Conservation (phyloP, 2,113 vertebrate species). For the Donacobius atricapilla region DNA sequence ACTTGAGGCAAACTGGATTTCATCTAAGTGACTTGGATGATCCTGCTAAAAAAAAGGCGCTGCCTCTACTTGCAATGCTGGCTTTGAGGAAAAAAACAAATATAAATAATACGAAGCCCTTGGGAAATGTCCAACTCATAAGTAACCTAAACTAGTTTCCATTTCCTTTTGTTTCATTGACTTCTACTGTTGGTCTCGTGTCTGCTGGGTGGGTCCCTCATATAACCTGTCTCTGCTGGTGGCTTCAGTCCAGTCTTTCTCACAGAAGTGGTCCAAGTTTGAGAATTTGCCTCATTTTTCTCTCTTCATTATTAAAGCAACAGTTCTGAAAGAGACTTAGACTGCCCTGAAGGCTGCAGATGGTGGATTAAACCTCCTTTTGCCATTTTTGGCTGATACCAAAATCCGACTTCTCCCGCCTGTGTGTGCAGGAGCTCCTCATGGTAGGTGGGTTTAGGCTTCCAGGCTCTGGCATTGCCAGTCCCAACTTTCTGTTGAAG, state of each 20-base stretch:
- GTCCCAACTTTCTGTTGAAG: not conserved
- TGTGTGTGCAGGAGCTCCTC: not conserved
- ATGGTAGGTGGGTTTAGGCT: not conserved
- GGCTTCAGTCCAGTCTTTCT: not conserved
- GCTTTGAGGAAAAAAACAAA: not conserved
- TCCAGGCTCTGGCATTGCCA: not conserved
- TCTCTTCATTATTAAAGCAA: not conserved
- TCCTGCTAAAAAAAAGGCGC: not conserved
- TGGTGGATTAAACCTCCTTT: not conserved
- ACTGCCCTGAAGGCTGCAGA: not conserved
- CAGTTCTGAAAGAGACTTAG: not conserved
- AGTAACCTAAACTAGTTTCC: not conserved
- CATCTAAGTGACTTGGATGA: not conserved
- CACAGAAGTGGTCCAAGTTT: not conserved
- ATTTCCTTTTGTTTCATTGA: not conserved
- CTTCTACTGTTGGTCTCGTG: accelerated
- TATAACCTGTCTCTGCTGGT: not conserved
- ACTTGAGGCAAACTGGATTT: not conserved
- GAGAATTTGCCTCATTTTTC: not conserved
- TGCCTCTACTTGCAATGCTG: not conserved
- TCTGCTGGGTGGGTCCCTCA: accelerated
- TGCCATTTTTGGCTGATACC: not conserved
- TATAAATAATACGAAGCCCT: accelerated
- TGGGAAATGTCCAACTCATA: not conserved
- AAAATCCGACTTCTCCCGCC: not conserved